Base-by-base conservation (phyloP, 2,888 invertebrate species). In the Stramonita haemastoma region DNA sequence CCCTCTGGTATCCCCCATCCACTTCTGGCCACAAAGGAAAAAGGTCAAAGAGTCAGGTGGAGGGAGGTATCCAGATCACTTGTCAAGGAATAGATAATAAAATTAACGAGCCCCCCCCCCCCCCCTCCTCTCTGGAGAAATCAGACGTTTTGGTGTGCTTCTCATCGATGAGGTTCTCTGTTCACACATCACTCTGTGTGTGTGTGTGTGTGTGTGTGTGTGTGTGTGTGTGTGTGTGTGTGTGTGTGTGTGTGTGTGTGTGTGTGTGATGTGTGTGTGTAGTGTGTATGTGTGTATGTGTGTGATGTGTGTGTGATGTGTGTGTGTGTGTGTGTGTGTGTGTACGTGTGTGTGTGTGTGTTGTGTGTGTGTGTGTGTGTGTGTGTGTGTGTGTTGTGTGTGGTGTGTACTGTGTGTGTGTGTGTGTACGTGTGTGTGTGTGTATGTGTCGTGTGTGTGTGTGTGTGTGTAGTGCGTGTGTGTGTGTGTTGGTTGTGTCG, bases 391-490 rank as follows among this genome's bases (percentile, higher is more conserved):
- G n/a, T 86, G 79, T 17, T 13, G 66, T 60, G 60, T 60, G 60
- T 60, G 60, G 11, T 11, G 19, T 11, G 11, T 87, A 17, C 13
- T 87, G 5, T 36, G 66, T 36, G 57, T 86, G 36, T 86, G 29
- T 60, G 56, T 86, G 29, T 86, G 11, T 86, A 15, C 60, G 56
- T 86, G 8, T 11, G 29, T 86, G 29, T 86, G 56, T 86, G 36
- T 86, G 11, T 86, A 15, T 86, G 56, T 86, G 56, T 86, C 60
- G 60, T 87, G 34, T 73, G 13, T 73, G 70, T 70, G 87, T 36
- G 87, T 73, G 87, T 79, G 87, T 73, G 81, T 73, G 87, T 73
- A n/a, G n/a, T n/a, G n/a, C n/a, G n/a, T n/a, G 87, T 73, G 56
- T 13, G n/a, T 86, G 86, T 60, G n/a, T 86, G 79, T 17, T 13